Evolutionary conservation across 2,113 vertebrate species (phyloP).

Genomic region (Rhinoptilus africanus): DNA sequence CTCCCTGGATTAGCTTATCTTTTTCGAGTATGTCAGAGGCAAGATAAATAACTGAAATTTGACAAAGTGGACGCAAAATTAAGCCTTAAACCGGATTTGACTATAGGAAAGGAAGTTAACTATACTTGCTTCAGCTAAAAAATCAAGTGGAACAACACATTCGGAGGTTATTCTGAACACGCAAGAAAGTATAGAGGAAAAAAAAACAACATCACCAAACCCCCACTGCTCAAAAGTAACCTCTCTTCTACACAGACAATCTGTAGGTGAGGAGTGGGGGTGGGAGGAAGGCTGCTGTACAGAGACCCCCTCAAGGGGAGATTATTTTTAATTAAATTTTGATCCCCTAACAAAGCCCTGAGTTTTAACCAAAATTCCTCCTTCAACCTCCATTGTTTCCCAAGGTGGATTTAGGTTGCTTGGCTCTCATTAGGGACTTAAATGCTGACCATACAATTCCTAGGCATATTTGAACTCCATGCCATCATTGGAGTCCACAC

Average conservation of each 20-base stretch:
- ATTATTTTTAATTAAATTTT: slow-evolving; percentile 38
- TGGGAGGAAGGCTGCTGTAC: background rate
- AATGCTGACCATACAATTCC: slow-evolving; percentile 14
- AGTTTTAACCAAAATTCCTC: slow-evolving; percentile 5
- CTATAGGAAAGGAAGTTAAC: background rate
- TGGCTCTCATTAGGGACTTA: background rate
- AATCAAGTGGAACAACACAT: background rate
- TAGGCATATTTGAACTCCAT: background rate
- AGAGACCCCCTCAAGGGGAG: background rate
- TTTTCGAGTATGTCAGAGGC: background rate
- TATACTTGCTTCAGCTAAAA: background rate
- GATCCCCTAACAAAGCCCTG: slow-evolving; percentile 17
- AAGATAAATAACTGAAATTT: background rate
- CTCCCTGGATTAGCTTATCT: fast-evolving
- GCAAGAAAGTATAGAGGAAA: background rate
- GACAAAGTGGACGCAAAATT: background rate
- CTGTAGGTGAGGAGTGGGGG: background rate
- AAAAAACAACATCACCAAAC: background rate
- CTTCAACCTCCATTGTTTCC: background rate
- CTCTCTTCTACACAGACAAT: background rate
- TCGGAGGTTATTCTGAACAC: background rate
- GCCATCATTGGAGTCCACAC: background rate
- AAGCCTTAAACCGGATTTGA: background rate
- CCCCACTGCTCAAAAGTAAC: background rate
- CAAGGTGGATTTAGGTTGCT: background rate